phyloP scores from a whole-genome alignment of 2,888 invertebrate species.

The Pinctada fucata region DNA sequence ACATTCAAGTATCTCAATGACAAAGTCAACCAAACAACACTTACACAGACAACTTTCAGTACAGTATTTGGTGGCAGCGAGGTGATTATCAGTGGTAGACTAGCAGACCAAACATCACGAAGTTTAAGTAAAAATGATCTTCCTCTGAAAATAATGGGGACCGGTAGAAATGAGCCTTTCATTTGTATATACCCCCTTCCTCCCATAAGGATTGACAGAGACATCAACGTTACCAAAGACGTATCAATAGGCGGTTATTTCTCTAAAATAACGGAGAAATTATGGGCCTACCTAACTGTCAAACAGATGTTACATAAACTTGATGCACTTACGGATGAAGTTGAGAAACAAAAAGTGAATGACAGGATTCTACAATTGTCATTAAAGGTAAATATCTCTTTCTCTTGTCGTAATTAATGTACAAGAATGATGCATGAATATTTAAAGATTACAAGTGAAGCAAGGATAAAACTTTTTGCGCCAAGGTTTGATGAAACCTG shows the following conservation, averaged over 20 bases:
- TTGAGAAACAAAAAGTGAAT: slow-evolving; percentile 45
- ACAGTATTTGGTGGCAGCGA: slow-evolving; percentile 63
- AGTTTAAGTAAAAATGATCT: slow-evolving; percentile 5
- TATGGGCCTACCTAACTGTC: slow-evolving; percentile 69
- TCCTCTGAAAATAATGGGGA: not conserved
- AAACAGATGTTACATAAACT: slow-evolving; percentile 58
- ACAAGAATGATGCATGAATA: too few relatives aligned
- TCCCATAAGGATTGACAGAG: not conserved
- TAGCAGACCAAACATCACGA: not conserved
- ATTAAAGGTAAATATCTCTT: slow-evolving; percentile 45
- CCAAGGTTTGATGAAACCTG: too few relatives aligned
- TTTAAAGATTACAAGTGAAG: too few relatives aligned
- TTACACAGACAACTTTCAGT: slow-evolving; percentile 51
- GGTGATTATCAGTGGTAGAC: slow-evolving; percentile 53
- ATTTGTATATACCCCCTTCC: not conserved
- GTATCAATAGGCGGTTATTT: not conserved
- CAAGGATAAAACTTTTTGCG: too few relatives aligned
- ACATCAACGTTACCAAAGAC: not conserved
- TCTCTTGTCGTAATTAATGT: too few relatives aligned
- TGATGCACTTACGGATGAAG: slow-evolving; percentile 30
- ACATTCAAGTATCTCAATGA: slow-evolving; percentile 81
- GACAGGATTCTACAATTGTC: slow-evolving; percentile 53
- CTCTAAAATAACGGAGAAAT: slow-evolving; percentile 59
- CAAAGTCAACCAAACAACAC: slow-evolving; percentile 51
- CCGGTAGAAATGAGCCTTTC: not conserved